Conservation (phyloP, 2,888 invertebrate genomes). For the Volucella bombylans region DNA sequence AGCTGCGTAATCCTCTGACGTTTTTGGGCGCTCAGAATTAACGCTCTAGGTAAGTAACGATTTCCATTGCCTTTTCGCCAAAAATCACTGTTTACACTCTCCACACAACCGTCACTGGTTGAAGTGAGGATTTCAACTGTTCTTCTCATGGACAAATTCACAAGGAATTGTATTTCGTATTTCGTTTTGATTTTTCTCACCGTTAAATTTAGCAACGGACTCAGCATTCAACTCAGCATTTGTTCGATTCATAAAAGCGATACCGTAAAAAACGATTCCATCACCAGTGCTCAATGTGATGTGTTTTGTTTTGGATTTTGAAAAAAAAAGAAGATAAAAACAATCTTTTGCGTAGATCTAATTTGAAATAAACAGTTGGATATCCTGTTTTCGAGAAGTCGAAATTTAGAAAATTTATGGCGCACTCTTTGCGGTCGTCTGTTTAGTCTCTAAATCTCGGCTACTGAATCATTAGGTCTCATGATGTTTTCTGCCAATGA, state of each 20-base stretch:
- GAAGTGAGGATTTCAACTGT: conserved; percentile 5
- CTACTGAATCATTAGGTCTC: background rate
- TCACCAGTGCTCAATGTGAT: background rate
- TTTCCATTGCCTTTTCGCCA: background rate
- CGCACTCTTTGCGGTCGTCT: background rate
- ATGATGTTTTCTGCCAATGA: background rate
- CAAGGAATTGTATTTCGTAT: conserved; percentile 27
- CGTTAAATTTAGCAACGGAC: conserved; percentile 28
- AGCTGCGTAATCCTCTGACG: background rate
- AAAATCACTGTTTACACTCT: conserved; percentile 18
- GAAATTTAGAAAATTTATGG: conserved; percentile 26
- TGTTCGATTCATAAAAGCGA: conserved; percentile 49
- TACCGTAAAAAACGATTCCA: conserved; percentile 1
- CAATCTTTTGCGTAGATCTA: conserved; percentile 22
- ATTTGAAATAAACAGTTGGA: conserved; percentile 48
- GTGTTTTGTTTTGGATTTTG: background rate
- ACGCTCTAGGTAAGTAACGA: background rate
- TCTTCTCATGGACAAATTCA: conserved; percentile 33
- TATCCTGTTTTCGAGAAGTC: conserved; percentile 57
- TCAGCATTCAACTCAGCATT: too few relatives aligned
- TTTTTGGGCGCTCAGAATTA: background rate
- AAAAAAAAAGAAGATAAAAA: conserved; percentile 9
- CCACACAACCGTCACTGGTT: background rate
- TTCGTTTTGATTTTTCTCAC: background rate
- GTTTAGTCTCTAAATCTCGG: conserved; percentile 16